These are phyloP conservation scores for Callionymus lyra DNA, from an alignment of 2,113 vertebrate species.

Conservation along the genomic window DNA sequence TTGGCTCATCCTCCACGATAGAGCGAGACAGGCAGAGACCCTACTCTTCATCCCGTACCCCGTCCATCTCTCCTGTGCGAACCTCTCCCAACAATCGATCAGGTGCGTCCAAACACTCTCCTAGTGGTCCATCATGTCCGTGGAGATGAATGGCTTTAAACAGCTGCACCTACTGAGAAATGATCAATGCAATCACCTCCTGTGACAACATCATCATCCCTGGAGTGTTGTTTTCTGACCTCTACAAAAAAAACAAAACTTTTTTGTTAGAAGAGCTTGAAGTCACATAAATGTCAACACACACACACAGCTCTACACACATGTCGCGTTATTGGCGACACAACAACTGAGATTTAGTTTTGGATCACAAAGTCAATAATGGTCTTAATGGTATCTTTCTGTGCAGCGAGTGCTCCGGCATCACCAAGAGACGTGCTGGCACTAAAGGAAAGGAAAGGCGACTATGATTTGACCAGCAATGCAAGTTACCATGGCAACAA, in stretches of 20 bases:
- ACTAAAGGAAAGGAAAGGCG: slow-evolving; percentile 91
- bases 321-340: no score
- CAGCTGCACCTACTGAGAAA: not conserved
- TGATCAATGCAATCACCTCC: no score
- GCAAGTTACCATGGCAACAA: slow-evolving; percentile 87
- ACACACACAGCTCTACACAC: not conserved
- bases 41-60: slow-evolving; percentile 95
- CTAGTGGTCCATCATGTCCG: not conserved
- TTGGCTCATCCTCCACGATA: slow-evolving; percentile 95
- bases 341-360: no score
- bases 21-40: slow-evolving; percentile 94
- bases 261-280: not conserved
- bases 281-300: no score
- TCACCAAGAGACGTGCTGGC: slow-evolving; percentile 96
- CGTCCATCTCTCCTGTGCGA: slow-evolving; percentile 93
- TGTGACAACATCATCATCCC: no score
- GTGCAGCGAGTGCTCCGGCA: slow-evolving; percentile 86
- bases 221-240: not conserved
- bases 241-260: not conserved
- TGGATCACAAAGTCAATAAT: not conserved
- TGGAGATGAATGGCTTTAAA: not conserved
- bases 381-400: slow-evolving; percentile 12
- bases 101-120: slow-evolving; percentile 65
- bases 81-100: slow-evolving; percentile 98
- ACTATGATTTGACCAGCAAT: slow-evolving; percentile 89